Conservation (phyloP, 2,113 vertebrate genomes). For the Forbesichthys papilliferus region DNA sequence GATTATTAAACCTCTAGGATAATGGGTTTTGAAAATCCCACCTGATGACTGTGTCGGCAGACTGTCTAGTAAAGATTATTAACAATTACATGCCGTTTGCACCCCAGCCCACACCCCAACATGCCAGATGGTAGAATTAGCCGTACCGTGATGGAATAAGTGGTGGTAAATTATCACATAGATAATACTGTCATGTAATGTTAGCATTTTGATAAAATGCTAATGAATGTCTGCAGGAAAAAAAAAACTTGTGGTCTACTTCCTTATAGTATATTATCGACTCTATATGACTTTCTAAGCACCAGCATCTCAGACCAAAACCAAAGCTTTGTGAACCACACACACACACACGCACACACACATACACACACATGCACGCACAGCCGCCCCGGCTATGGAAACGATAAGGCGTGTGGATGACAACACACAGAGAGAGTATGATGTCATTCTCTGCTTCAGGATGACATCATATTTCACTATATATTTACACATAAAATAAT, state of each 20-base stretch:
- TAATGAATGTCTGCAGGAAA: constrained; percentile 33
- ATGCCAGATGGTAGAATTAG: constrained; percentile 61
- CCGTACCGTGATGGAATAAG: constrained; percentile 35
- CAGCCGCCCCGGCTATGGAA: background rate
- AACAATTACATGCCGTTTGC: constrained; percentile 53
- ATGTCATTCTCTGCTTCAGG: too few relatives aligned
- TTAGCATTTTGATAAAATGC: background rate
- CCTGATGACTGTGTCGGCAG: constrained; percentile 45
- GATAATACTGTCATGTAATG: constrained; percentile 43
- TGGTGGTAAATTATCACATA: constrained; percentile 51
- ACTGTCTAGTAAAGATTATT: constrained; percentile 48
- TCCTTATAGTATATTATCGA: too few relatives aligned
- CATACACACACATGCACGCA: background rate
- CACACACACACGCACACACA: background rate
- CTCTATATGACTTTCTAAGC: background rate
- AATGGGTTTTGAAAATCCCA: constrained; percentile 64
- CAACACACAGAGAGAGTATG: too few relatives aligned
- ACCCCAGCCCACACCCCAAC: constrained; percentile 14
- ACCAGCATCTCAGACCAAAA: too few relatives aligned
- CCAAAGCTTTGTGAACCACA: too few relatives aligned
- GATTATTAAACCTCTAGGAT: constrained; percentile 61
- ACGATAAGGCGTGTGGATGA: background rate
- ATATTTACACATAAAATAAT: too few relatives aligned
- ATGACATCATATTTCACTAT: too few relatives aligned
- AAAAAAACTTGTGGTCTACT: background rate